Evolutionary conservation across 1,140 invertebrate species (phyloP).

Genomic region (Rhagoletis zephyria): DNA sequence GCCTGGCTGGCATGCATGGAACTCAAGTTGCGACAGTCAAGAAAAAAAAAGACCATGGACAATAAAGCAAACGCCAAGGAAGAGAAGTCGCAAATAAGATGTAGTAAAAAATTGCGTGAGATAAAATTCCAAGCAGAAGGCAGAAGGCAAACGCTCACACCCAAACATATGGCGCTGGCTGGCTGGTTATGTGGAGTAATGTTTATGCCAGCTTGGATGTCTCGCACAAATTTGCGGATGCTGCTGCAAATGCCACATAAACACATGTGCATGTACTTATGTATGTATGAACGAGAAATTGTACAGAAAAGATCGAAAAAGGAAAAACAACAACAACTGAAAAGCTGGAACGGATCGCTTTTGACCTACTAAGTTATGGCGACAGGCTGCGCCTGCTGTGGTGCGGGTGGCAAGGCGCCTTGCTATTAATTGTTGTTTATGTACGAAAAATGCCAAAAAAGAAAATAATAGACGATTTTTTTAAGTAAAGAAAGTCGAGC

Average conservation of each 20-base stretch:
- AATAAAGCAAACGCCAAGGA: background rate
- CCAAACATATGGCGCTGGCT: background rate
- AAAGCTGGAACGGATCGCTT: constrained; percentile 6
- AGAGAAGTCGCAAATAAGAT: background rate
- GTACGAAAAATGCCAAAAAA: background rate
- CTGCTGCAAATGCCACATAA: background rate
- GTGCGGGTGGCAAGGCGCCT: background rate
- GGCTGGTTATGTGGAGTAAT: too few species aligned
- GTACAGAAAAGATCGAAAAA: background rate
- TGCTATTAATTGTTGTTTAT: constrained; percentile 17
- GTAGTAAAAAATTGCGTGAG: background rate
- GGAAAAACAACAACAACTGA: background rate
- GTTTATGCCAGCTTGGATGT: background rate
- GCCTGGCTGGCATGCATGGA: background rate
- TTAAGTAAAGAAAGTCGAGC: background rate
- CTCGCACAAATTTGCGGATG: background rate
- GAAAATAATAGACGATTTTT: background rate
- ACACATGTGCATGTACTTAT: background rate
- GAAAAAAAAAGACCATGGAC: background rate
- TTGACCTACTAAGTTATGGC: constrained; percentile 17
- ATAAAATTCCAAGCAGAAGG: background rate
- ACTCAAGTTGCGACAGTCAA: constrained; percentile 12
- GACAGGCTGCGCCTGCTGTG: background rate
- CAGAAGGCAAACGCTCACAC: background rate
- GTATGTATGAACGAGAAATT: background rate